These are phyloP conservation scores for Thamnophis elegans DNA, from an alignment of 2,797 vertebrate genomes.

Conservation along the genomic window DNA sequence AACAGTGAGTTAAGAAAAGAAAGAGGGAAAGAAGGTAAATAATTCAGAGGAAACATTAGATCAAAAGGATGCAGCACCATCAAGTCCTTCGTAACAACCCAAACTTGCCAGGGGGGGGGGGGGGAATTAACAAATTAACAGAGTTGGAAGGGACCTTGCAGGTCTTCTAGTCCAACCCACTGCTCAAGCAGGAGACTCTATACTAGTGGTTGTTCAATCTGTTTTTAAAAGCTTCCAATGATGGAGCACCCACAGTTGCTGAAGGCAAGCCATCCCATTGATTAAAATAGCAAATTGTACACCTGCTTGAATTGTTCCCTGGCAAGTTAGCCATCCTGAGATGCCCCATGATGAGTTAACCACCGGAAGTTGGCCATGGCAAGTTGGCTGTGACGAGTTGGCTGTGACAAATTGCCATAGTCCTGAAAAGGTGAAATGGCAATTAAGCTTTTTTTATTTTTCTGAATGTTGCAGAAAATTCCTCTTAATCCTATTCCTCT, in stretches of 20 bases:
- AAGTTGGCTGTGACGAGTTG: background rate
- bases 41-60: background rate
- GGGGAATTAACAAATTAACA: background rate
- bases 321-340: too few species aligned
- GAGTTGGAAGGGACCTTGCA: too few species aligned
- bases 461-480: background rate
- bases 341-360: too few species aligned
- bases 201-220: too few species aligned
- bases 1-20: background rate
- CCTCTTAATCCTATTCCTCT: background rate
- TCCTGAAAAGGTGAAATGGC: background rate
- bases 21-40: background rate
- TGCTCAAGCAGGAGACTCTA: too few species aligned
- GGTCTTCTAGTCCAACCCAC: too few species aligned
- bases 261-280: too few species aligned
- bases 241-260: too few species aligned
- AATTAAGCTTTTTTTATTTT: background rate
- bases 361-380: background rate
- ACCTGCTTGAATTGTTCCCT: too few species aligned
- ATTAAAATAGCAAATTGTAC: too few species aligned
- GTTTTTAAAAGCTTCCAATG: too few species aligned
- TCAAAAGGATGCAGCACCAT: background rate
- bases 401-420: background rate
- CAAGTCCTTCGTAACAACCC: background rate
- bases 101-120: background rate